Conservation (phyloP, 1,140 invertebrate species). For the Orchesella cincta region DNA sequence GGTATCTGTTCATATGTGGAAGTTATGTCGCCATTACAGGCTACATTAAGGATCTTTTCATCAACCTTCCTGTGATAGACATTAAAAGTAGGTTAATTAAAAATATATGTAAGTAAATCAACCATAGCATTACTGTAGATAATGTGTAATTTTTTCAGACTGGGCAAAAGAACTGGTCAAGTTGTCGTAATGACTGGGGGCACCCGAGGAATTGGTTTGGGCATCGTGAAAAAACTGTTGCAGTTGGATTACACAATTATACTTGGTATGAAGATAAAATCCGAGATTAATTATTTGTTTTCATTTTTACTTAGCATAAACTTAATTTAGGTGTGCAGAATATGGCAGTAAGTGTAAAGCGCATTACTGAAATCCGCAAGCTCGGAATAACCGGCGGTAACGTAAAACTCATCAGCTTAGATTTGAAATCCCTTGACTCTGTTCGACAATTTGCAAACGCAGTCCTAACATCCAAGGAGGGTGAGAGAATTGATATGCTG, state of each 20-base stretch:
- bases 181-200: conserved; percentile 86
- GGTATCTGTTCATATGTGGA: no score
- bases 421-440: conserved; percentile 68
- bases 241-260: conserved; percentile 79
- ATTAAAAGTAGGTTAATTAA: no score
- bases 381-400: conserved; percentile 59
- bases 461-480: conserved; percentile 62
- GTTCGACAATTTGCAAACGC: conserved; percentile 72
- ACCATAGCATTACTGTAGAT: no score
- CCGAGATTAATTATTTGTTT: background rate
- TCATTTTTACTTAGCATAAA: background rate
- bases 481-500: conserved; percentile 69
- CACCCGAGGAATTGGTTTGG: conserved; percentile 79
- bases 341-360: background rate
- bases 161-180: conserved; percentile 64
- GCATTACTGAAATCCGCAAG: conserved; percentile 61
- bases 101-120: no score
- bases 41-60: no score
- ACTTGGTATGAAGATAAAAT: conserved; percentile 70
- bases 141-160: no score
- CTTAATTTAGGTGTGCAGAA: background rate
- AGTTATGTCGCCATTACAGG: no score
- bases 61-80: no score
- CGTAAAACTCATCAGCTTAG: conserved; percentile 61
- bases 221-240: conserved; percentile 75